These are phyloP conservation scores for Strix uralensis DNA, from an alignment of 2,113 vertebrate genomes.

Conservation along the genomic window DNA sequence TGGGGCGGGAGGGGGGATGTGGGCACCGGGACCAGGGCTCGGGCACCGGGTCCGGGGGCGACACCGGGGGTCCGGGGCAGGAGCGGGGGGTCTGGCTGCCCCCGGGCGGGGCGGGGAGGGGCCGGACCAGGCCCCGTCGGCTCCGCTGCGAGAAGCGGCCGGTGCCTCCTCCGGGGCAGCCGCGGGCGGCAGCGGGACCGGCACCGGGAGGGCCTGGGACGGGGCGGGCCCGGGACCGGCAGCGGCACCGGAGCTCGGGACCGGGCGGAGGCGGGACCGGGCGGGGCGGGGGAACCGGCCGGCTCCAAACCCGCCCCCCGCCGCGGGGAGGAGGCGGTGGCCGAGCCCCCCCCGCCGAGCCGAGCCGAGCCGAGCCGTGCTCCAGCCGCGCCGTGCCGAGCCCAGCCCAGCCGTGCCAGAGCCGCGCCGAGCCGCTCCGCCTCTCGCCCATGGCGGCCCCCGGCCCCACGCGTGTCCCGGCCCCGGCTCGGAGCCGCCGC, in stretches of 20 bases:
- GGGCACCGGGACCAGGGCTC: background rate
- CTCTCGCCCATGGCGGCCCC: background rate
- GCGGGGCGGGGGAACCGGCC: conserved; percentile 14
- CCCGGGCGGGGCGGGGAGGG: background rate
- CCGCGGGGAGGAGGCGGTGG: conserved; percentile 26
- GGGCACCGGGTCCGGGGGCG: background rate
- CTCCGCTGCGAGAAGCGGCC: background rate
- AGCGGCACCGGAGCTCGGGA: background rate
- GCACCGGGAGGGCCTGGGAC: too few relatives aligned
- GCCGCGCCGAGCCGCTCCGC: background rate
- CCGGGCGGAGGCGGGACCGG: background rate
- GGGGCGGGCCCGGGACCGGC: background rate
- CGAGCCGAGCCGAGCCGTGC: background rate
- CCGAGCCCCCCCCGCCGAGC: background rate
- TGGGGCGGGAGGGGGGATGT: too few relatives aligned
- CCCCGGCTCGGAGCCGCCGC: background rate
- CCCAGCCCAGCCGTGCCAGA: background rate
- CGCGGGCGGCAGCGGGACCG: background rate
- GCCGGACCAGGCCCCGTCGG: background rate
- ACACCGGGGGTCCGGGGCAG: background rate
- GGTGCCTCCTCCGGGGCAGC: background rate
- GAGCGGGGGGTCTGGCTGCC: background rate
- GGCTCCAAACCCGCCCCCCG: background rate
- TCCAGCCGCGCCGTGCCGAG: background rate
- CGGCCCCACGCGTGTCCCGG: background rate